Evolutionary conservation across 2,797 vertebrate species (phyloP).

Genomic region (Scolopax bukidnonensis): DNA sequence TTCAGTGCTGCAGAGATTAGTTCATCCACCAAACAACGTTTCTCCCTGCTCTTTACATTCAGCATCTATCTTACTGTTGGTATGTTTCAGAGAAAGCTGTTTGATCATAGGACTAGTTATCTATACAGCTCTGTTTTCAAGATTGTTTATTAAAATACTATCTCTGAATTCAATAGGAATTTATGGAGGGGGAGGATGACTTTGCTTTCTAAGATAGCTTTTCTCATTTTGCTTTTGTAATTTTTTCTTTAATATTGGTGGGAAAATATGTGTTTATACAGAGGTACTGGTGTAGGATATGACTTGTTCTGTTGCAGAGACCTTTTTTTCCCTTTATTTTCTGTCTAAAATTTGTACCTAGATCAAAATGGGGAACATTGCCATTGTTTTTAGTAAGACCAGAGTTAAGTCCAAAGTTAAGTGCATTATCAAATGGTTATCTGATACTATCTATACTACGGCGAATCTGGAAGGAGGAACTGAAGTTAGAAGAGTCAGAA

Average conservation of each 20-base stretch:
- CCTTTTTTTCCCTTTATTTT: neutral
- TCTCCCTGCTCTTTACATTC: neutral
- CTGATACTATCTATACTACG: neutral
- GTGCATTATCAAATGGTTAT: neutral
- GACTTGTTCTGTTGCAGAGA: neutral
- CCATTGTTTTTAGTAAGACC: neutral
- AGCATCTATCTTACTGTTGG: neutral
- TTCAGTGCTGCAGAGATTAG: neutral
- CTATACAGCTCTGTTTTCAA: neutral
- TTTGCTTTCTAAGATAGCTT: neutral
- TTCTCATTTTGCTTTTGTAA: neutral
- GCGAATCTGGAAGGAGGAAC: neutral
- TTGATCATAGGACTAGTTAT: neutral
- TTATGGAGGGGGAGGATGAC: neutral
- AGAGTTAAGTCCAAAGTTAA: neutral
- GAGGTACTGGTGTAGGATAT: neutral
- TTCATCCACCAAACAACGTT: neutral
- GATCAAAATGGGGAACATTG: neutral
- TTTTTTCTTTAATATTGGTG: neutral
- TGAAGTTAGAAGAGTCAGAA: neutral
- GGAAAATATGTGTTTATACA: neutral
- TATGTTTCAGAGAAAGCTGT: neutral
- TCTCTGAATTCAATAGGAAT: neutral
- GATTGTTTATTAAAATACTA: conserved; percentile 31
- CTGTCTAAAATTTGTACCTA: neutral